Evolutionary conservation across 23 tunicate species (phyloP).

Genomic region (Styela plicata): DNA sequence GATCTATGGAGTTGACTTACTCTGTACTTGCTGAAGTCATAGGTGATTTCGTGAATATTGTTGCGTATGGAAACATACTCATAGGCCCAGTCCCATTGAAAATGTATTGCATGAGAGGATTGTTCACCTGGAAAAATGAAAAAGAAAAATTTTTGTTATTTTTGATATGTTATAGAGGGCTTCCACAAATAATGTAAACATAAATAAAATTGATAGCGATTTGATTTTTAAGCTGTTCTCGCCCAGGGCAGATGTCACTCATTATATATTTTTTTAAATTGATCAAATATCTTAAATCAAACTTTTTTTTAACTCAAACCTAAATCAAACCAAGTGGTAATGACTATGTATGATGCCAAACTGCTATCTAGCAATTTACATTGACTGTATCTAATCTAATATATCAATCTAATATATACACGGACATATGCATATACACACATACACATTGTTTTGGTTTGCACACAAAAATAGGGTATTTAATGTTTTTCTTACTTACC

Average conservation of each 20-base stretch:
- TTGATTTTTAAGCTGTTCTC: too few species aligned
- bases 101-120: not conserved
- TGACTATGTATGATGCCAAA: not conserved
- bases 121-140: not conserved
- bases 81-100: not conserved
- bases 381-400: not conserved
- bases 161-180: too few species aligned
- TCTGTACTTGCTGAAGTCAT: too few species aligned
- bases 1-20: too few species aligned
- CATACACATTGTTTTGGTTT: too few species aligned
- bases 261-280: too few species aligned
- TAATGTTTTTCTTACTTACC: not conserved
- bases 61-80: not conserved
- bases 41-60: not conserved
- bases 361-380: not conserved
- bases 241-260: too few species aligned
- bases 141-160: not conserved
- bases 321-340: not conserved
- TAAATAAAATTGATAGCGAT: too few species aligned
- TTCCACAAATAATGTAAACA: too few species aligned
- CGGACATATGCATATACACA: not conserved
- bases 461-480: too few species aligned
- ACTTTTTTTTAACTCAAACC: not conserved
- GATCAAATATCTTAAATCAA: not conserved
- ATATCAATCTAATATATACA: not conserved